Base-by-base conservation (phyloP, 1,140 invertebrate genomes). In the Elymnias hypermnestra region DNA sequence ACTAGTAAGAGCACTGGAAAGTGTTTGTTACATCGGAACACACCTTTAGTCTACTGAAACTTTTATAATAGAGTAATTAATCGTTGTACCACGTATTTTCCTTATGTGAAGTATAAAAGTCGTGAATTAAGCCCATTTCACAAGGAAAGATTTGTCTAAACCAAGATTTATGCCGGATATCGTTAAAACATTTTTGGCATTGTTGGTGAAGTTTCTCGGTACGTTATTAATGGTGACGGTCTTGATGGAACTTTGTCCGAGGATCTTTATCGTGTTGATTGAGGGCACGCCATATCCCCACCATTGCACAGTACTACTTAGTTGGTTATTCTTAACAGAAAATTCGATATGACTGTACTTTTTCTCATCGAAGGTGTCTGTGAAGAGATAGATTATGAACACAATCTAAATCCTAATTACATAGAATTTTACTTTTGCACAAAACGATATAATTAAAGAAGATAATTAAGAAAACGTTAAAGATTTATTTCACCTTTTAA, bases 311-410 rank as follows among this genome's bases (percentile, higher is more conserved):
- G 42, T 44, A 41, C 83, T 89, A 1, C 57, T 60, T 1, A 92
- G 46, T 15, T 69, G 78, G 17, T 87, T 83, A 21, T 88, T 68
- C 14, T 83, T 63, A 7, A 89, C 66, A 0, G 53, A 52, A 60
- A 93, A 92, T 7, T 84, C 69, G 10, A 91, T 78, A 56, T 90
- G 83, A 21, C 86, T 86, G 75, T 90, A 93, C 56, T 89, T 83
- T 36, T 87, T 85, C 39, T 89, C 87, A 53, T 90, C 84, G 50
- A 90, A 86, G 0, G 89, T 87, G 70, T 91, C 91, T 92, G 72
- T 62, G 77, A 79, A 19, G n/a, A n/a, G n/a, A n/a, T n/a, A n/a
- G n/a, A n/a, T n/a, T n/a, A n/a, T n/a, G n/a, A n/a, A n/a, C n/a
- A n/a, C n/a, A n/a, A n/a, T n/a, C n/a, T n/a, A n/a, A n/a, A n/a